phyloP scores from a whole-genome alignment of 2,888 invertebrate species.

The Troides oblongomaculatus region DNA sequence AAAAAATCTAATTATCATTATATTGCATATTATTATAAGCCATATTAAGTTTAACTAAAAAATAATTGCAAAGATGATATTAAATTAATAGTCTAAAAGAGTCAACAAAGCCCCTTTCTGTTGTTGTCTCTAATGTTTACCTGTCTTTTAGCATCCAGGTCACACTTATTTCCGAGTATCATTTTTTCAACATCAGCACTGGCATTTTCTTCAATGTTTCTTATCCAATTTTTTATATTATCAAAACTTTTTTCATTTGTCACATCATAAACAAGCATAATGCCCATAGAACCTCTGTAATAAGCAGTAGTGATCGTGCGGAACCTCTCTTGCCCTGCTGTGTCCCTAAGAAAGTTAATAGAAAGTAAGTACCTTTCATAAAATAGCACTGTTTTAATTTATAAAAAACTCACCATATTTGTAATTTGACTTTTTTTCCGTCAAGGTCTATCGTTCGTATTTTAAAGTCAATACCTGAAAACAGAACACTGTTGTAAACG shows the following conservation, averaged over 20 bases:
- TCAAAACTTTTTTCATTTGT: constrained; percentile 99
- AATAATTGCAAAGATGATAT: no score
- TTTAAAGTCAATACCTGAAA: constrained; percentile 98
- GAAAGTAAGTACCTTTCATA: not conserved
- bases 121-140: constrained; percentile 54
- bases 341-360: constrained; percentile 86
- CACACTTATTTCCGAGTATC: constrained; percentile 99
- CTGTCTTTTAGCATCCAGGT: constrained; percentile 96
- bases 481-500: constrained; percentile 50
- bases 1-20: no score
- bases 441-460: constrained; percentile 98
- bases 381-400: not conserved
- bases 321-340: constrained; percentile 99
- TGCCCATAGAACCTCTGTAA: constrained; percentile 99
- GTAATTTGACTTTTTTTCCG: constrained; percentile 98
- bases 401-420: constrained; percentile 92
- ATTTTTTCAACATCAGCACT: constrained; percentile 99
- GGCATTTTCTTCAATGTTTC: constrained; percentile 99
- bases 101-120: no score
- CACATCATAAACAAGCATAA: constrained; percentile 99
- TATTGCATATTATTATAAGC: no score
- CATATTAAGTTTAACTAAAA: no score
- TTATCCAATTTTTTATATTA: constrained; percentile 99
- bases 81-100: no score
- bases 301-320: constrained; percentile 99